phyloP scores from a whole-genome alignment of 2,888 invertebrate species.

The Allygus modestus region DNA sequence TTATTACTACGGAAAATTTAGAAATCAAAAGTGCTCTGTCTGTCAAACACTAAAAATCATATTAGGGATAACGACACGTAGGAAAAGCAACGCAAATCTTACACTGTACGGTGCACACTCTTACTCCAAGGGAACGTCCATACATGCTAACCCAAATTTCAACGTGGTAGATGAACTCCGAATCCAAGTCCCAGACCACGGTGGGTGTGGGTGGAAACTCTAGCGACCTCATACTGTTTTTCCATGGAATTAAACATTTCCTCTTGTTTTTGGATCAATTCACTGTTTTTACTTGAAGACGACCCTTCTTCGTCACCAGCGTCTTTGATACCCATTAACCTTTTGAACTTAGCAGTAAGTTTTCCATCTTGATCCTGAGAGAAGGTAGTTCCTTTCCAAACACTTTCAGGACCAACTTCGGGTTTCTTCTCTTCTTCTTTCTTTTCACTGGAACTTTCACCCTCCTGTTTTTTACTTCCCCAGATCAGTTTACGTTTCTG shows the following conservation, averaged over 20 bases:
- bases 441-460: slow-evolving; percentile 57
- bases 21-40: no score
- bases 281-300: slow-evolving; percentile 68
- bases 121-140: neutral
- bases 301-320: slow-evolving; percentile 52
- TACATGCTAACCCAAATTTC: neutral
- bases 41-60: no score
- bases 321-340: slow-evolving; percentile 95
- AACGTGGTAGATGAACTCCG: slow-evolving; percentile 74
- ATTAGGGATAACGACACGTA: no score
- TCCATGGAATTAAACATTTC: slow-evolving; percentile 96
- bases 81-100: slow-evolving; percentile 1
- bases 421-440: slow-evolving; percentile 42
- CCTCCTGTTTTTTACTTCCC: slow-evolving; percentile 75
- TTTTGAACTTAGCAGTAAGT: slow-evolving; percentile 95
- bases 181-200: slow-evolving; percentile 92
- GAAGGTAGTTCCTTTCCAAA: slow-evolving; percentile 91
- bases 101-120: neutral
- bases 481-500: slow-evolving; percentile 95
- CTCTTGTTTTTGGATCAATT: slow-evolving; percentile 76
- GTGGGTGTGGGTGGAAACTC: slow-evolving; percentile 97
- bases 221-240: slow-evolving; percentile 96
- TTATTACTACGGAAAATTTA: no score
- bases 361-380: slow-evolving; percentile 95
- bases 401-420: slow-evolving; percentile 65